Percentiles rank a stretch among this genome's conserved stretches.
phyloP scores from a whole-genome alignment of 1,140 invertebrate genomes.

The Spodoptera litura region DNA sequence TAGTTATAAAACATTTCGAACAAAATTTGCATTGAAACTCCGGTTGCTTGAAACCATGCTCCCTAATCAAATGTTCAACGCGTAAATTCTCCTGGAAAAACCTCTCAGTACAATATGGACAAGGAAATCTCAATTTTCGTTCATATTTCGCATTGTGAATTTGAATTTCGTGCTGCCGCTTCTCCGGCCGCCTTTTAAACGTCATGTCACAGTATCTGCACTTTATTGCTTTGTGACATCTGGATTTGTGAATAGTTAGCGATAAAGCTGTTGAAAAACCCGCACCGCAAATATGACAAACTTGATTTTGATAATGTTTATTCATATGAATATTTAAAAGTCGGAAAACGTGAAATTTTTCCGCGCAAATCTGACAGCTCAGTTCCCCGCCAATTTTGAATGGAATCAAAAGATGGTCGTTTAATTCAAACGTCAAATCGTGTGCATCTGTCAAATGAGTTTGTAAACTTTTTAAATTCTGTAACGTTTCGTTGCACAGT shows the following conservation, averaged over 20 bases:
- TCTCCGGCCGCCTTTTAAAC: slow-evolving; percentile 64
- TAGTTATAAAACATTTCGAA: slow-evolving; percentile 71
- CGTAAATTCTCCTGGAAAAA: slow-evolving; percentile 74
- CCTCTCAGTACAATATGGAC: slow-evolving; percentile 70
- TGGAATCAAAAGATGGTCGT: slow-evolving; percentile 68
- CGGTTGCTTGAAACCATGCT: slow-evolving; percentile 70
- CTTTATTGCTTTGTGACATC: slow-evolving; percentile 62
- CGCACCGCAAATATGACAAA: slow-evolving; percentile 75
- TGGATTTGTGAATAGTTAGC: slow-evolving; percentile 72
- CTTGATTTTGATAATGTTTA: slow-evolving; percentile 75
- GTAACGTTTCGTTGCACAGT: slow-evolving; percentile 58
- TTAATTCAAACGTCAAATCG: slow-evolving; percentile 55
- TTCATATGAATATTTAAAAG: slow-evolving; percentile 78
- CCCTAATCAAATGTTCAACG: slow-evolving; percentile 72
- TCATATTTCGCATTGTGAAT: slow-evolving; percentile 64
- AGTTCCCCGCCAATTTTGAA: slow-evolving; percentile 69
- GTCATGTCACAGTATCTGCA: slow-evolving; percentile 64
- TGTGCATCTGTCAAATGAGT: slow-evolving; percentile 65
- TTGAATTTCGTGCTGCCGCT: slow-evolving; percentile 65
- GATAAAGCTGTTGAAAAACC: slow-evolving; percentile 73
- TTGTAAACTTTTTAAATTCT: slow-evolving; percentile 57
- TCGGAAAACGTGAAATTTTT: slow-evolving; percentile 66
- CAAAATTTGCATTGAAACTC: slow-evolving; percentile 71
- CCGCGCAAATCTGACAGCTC: slow-evolving; percentile 72
- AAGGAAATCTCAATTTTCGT: slow-evolving; percentile 72